phyloP scores from a whole-genome alignment of 2,797 vertebrate genomes.

The Distichodus sexfasciatus region DNA sequence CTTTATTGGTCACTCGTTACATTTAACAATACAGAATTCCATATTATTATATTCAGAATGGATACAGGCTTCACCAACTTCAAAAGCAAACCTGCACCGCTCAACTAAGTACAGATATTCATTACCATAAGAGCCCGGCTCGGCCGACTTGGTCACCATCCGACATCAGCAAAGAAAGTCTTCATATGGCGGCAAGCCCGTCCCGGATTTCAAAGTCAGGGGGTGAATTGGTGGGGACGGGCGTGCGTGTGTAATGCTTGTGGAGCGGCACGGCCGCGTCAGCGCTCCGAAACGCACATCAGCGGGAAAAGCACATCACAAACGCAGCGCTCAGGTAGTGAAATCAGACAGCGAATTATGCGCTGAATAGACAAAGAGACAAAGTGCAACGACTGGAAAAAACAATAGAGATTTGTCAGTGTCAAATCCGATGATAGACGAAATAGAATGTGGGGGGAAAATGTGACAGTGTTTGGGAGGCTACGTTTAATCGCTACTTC shows the following conservation, averaged over 20 bases:
- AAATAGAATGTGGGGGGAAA: background rate
- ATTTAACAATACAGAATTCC: no score
- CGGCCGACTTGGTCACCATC: no score
- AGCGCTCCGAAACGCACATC: slow-evolving; percentile 48
- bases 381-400: slow-evolving; percentile 30
- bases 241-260: slow-evolving; percentile 33
- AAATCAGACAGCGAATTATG: slow-evolving; percentile 67
- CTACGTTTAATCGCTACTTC: no score
- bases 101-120: no score
- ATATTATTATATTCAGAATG: no score
- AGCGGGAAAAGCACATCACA: slow-evolving; percentile 56
- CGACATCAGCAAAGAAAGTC: no score
- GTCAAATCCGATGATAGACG: background rate
- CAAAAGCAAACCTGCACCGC: no score
- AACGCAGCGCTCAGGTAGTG: slow-evolving; percentile 57
- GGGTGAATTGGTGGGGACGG: slow-evolving; percentile 5
- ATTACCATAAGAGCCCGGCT: no score
- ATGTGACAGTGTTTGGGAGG: background rate
- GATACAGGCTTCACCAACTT: no score
- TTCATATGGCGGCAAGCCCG: no score
- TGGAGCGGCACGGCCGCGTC: slow-evolving; percentile 43
- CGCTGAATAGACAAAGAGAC: slow-evolving; percentile 58
- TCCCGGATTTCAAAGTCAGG: background rate
- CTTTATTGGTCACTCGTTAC: no score
- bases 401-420: background rate